Conservation (phyloP, 2,797 vertebrate genomes). For the Malurus splendens region DNA sequence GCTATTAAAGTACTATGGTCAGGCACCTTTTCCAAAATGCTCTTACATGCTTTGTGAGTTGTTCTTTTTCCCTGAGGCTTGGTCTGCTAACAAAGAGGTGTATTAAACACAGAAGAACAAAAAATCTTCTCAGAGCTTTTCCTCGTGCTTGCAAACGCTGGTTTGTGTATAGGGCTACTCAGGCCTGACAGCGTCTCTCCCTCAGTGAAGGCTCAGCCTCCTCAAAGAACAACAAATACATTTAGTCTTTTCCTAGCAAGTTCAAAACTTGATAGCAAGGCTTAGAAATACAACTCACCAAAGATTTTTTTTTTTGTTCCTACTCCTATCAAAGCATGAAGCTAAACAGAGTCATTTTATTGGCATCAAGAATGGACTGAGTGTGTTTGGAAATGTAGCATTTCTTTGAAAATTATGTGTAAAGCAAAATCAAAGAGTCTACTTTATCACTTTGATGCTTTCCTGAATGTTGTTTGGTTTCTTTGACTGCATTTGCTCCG, state of each 20-base stretch:
- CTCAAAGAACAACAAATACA: neutral
- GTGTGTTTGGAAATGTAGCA: neutral
- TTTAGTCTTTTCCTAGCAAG: conserved; percentile 3
- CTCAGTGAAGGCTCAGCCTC: neutral
- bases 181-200: neutral
- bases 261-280: neutral
- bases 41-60: neutral
- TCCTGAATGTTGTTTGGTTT: neutral
- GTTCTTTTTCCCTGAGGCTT: neutral
- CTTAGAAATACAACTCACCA: neutral
- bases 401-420: conserved; percentile 13
- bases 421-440: conserved; percentile 24
- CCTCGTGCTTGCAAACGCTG: neutral
- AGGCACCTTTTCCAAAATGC: neutral
- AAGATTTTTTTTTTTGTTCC: neutral
- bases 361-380: neutral
- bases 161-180: neutral
- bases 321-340: neutral
- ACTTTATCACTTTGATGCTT: conserved; percentile 46
- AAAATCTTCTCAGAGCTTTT: neutral
- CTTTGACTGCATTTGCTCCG: neutral
- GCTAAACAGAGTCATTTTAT: neutral
- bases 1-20: neutral
- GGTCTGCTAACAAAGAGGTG: conserved; percentile 7
- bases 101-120: conserved; percentile 38